A percentile compares a stretch with the other conserved stretches of the same genome.
phyloP scores from a whole-genome alignment of 2,888 invertebrate genomes.

The Emmelina monodactyla region DNA sequence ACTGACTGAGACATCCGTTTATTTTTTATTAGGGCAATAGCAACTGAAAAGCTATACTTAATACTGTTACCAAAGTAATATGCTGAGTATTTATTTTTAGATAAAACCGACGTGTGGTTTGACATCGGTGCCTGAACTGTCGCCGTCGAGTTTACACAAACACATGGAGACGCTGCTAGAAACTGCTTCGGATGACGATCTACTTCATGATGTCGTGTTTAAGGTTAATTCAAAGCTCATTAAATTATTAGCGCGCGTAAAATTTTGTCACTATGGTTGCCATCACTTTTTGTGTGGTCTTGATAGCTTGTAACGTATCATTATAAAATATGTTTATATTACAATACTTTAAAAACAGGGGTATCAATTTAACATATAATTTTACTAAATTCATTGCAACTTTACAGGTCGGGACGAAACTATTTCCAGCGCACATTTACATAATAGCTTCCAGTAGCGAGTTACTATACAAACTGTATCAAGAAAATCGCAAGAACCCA shows the following conservation, averaged over 20 bases:
- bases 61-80: background rate
- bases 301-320: too few relatives aligned
- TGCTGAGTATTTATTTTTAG: slow-evolving; percentile 24
- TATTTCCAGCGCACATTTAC: slow-evolving; percentile 76
- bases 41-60: too few relatives aligned
- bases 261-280: too few relatives aligned
- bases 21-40: too few relatives aligned
- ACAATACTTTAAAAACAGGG: too few relatives aligned
- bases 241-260: too few relatives aligned
- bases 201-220: slow-evolving; percentile 77
- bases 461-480: slow-evolving; percentile 66
- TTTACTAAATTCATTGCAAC: too few relatives aligned
- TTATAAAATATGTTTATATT: too few relatives aligned
- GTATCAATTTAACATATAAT: too few relatives aligned
- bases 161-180: slow-evolving; percentile 68
- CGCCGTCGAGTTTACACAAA: slow-evolving; percentile 42
- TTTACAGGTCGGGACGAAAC: slow-evolving; percentile 67
- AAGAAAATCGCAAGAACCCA: slow-evolving; percentile 26
- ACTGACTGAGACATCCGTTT: too few relatives aligned
- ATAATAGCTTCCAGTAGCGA: slow-evolving; percentile 73
- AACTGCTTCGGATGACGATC: slow-evolving; percentile 70
- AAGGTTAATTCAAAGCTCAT: slow-evolving; percentile 51
- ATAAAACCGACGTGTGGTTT: slow-evolving; percentile 56
- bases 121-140: slow-evolving; percentile 45
- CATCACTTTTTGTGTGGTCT: too few relatives aligned